These are phyloP conservation scores for Scytalopus superciliaris DNA, from an alignment of 2,113 vertebrate genomes.

Conservation along the genomic window DNA sequence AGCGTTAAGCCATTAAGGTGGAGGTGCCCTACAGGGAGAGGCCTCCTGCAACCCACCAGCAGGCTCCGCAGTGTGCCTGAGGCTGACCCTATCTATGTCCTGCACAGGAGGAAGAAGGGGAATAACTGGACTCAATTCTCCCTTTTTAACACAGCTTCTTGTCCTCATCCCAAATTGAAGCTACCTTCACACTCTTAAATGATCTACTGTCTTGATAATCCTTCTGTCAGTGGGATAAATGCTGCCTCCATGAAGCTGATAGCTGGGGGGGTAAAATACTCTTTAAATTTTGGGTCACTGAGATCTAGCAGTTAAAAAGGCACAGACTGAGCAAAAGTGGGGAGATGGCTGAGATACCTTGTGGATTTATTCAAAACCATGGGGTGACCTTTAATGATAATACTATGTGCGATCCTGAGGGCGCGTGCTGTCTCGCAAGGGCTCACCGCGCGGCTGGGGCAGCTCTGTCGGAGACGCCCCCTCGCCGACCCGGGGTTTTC, in stretches of 20 bases:
- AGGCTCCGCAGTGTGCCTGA: not conserved
- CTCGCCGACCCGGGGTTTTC: too few species aligned
- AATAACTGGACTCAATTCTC: not conserved
- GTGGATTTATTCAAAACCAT: not conserved
- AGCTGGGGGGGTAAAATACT: not conserved
- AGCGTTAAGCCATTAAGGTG: not conserved
- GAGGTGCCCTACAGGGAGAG: not conserved
- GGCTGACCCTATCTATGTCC: rapidly evolving
- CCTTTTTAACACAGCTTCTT: not conserved
- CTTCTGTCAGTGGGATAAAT: not conserved
- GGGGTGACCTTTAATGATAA: not conserved
- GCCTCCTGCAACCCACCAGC: not conserved
- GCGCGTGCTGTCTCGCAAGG: too few species aligned
- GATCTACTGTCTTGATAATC: not conserved
- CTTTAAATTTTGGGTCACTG: not conserved
- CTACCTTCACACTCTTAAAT: not conserved
- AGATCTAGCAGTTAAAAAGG: not conserved
- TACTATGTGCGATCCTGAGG: too few species aligned
- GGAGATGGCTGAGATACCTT: not conserved
- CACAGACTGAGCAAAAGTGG: not conserved
- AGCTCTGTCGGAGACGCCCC: too few species aligned
- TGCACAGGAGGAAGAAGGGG: not conserved
- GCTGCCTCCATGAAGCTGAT: not conserved
- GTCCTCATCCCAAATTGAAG: not conserved
- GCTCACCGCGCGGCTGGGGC: too few species aligned